Evolutionary conservation across 1,140 invertebrate genomes (phyloP), one percentile per base, ranked within the genome.

Genomic region (Idris sp.): DNA sequence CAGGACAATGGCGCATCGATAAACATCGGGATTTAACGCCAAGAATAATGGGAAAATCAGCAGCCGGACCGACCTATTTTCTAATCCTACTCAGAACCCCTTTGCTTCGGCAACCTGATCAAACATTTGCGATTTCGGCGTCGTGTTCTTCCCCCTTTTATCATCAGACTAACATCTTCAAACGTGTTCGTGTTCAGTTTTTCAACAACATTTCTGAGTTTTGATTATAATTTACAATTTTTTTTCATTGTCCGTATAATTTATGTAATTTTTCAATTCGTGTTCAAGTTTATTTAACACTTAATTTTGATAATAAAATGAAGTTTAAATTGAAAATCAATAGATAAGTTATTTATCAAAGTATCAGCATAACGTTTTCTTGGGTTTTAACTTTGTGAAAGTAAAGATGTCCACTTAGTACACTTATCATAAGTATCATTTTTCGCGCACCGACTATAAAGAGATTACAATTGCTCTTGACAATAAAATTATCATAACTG

Each of bases 41-140:
- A 78, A 81, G 73, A 71, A 79, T 80, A 83, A 83, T 86, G 84
- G 83, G 84, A 86, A 86, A 79, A 78, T 75, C 71, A 83, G 76
- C 83, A 86, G 82, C 81, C 84, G 83, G 67, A 69, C 62, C 68
- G 54, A 73, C 67, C 74, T 68, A 76, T 76, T 77, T 75, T 74
- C 77, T 82, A 80, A 76, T 84, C 73, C 77, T 81, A 81, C 74
- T 79, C 75, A 73, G 74, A 58, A 76, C 77, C 81, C 82, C 79
- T 74, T 78, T 15, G 33, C 16, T 13, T 8, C 14, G 40, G 30
- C 68, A 76, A 76, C 82, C 82, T 85, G 83, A 85, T 85, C 81
- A 85, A 86, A 84, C 81, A 86, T 68, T 78, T 68, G 77, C 71
- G 73, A 72, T 76, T 77, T 71, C 72, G 18, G 14, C 61, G 38